Base-by-base conservation (phyloP, 2,888 invertebrate species). In the Drosophila ezoana region DNA sequence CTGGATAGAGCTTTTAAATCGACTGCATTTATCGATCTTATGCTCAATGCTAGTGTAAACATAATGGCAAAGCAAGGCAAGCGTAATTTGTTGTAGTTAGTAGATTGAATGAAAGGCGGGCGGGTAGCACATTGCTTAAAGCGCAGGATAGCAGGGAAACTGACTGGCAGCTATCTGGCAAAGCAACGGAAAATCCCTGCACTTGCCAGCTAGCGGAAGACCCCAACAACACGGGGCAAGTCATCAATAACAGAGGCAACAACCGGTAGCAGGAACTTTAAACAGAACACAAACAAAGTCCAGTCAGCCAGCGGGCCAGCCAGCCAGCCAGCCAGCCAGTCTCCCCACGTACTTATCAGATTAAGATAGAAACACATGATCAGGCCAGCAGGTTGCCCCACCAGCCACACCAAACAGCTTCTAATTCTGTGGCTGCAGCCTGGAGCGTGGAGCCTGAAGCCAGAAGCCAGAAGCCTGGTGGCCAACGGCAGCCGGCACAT, bases 311-410 rank as follows among this genome's bases (percentile, higher is more conserved):
- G 37, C 38, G 61, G 59, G 60, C 3, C 28, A 35, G 37, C 38
- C 63, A 59, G 60, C 3, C 28, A 16, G 33, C 10, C 40, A 56
- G 43, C 8, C 18, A 45, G 23, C 16, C n/a, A 57, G 14, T 52
- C 52, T 48, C 11, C 16, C 44, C 54, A 78, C 69, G 69, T 84
- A 80, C 76, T 84, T 83, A 83, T 83, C 84, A 73, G 82, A 83
- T 84, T 81, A 78, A 84, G 84, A 80, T 84, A 68, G 71, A 71
- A 82, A 76, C 81, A 81, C 84, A 84, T 80, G 84, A 84, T 84
- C 73, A 61, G 66, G 63, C 49, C 43, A 56, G 48, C 20, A 14
- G 37, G 20, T 10, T 32, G 43, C 53, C 32, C 56, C 45, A 47
- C 11, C 56, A 57, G 37, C 54, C 49, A 13, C 54, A 11, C 23